Evolutionary conservation across 2,888 invertebrate species (phyloP).

Genomic region (Embidobia sp.): DNA sequence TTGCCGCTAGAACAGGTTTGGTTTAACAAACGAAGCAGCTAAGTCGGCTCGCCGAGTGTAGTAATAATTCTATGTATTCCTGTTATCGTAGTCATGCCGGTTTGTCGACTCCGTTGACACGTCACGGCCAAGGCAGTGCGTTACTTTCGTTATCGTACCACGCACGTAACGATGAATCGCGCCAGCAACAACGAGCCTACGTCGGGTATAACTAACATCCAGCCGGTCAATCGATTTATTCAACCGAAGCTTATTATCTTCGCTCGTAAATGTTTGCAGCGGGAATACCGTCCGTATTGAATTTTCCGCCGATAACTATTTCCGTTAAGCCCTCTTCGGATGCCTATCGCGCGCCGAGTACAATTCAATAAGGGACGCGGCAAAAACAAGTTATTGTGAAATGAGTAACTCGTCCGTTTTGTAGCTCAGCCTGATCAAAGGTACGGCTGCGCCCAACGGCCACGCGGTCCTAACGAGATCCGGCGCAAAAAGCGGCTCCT

Average conservation of each 20-base stretch:
- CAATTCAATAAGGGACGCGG: conserved; percentile 57
- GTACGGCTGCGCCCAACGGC: conserved; percentile 27
- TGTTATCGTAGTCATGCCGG: conserved; percentile 63
- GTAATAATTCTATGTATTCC: conserved; percentile 65
- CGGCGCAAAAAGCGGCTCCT: conserved; percentile 16
- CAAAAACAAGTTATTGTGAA: conserved; percentile 49
- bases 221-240: conserved; percentile 63
- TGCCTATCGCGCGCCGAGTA: conserved; percentile 46
- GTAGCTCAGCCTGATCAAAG: conserved; percentile 22
- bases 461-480: conserved; percentile 36
- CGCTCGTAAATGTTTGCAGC: conserved; percentile 60
- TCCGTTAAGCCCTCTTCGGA: conserved; percentile 56
- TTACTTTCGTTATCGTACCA: conserved; percentile 74
- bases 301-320: conserved; percentile 63
- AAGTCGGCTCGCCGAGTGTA: conserved; percentile 56
- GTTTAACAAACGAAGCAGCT: conserved; percentile 69
- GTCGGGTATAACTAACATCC: conserved; percentile 59
- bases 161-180: conserved; percentile 72
- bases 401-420: conserved; percentile 49
- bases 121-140: conserved; percentile 70
- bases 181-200: conserved; percentile 58
- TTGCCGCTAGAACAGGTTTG: conserved; percentile 69
- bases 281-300: conserved; percentile 51
- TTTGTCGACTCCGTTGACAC: conserved; percentile 72
- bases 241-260: conserved; percentile 60